Evolutionary conservation across 2,888 invertebrate genomes (phyloP), one percentile per base, ranked within the genome.

Genomic region (Phlogophora meticulosa): DNA sequence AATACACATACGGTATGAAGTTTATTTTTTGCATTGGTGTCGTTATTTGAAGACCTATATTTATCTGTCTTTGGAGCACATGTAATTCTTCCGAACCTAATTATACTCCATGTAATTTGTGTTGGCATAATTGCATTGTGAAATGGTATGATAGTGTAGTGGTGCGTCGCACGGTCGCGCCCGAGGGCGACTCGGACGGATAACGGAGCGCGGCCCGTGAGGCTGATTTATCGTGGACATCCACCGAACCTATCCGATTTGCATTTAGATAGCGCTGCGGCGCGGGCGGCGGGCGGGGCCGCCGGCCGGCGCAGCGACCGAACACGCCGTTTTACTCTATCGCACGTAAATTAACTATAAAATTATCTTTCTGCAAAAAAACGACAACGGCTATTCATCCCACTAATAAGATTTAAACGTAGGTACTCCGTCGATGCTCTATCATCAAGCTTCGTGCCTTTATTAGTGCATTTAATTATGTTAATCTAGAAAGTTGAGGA

Each of bases 221-320:
- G 90, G 91, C 91, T 94, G 93, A 95, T 95, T 94, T 95, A 94
- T 94, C 90, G 92, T 88, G 89, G 90, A 92, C 93, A 92, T 93
- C 93, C 92, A 92, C 91, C 88, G 92, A 92, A 93, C 93, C 94
- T 93, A 94, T 93, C 92, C 93, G 94, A 95, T 95, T 95, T 94
- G 95, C 95, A 95, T 95, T 94, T 95, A 95, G 95, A 95, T 94
- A 94, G 94, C 91, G 85, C 87, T 81, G 83, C 85, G 65, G 69
- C 56, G 73, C 73, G 85, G 82, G 83, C 80, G 82, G 83, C 76
- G 79, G 82, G 85, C 84, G 53, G 80, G 78, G 80, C 82, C 67
- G 85, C 83, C 28, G 28, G 28, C 5, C 28, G 28, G 59, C 42
- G 45, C 82, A 74, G 80, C 81, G 80, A 81, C 49, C 75, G 59